phyloP scores from a whole-genome alignment of 64 coral and sea anemone species.

The Dendrophyllia cribrosa region DNA sequence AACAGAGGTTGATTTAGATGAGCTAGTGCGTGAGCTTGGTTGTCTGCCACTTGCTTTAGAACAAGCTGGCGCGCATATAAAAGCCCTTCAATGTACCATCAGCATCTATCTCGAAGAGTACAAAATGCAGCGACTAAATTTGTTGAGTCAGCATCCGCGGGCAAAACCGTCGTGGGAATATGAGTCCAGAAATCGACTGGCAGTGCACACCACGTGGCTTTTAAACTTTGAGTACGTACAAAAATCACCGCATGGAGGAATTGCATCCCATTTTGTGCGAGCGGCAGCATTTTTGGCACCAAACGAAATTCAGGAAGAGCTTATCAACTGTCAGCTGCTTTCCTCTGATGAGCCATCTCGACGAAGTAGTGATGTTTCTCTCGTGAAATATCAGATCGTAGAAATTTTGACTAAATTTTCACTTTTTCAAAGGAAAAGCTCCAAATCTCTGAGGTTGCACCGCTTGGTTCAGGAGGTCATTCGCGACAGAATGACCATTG shows the following conservation, averaged over 20 bases:
- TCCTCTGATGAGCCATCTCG: background rate
- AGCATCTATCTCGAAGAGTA: too few species aligned
- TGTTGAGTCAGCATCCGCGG: background rate
- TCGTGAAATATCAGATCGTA: background rate
- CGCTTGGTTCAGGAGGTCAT: slow-evolving; percentile 45
- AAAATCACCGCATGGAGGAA: background rate
- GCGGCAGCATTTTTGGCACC: slow-evolving; percentile 8
- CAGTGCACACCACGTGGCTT: slow-evolving; percentile 8
- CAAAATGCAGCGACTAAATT: too few species aligned
- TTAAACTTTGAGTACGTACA: slow-evolving; percentile 60
- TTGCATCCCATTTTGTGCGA: background rate
- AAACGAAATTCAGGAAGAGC: slow-evolving; percentile 6
- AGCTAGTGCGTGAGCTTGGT: slow-evolving; percentile 37
- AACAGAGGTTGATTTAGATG: background rate
- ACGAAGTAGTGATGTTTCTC: background rate
- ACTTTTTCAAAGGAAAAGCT: slow-evolving; percentile 13
- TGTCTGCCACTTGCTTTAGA: background rate
- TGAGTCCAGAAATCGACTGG: slow-evolving; percentile 4
- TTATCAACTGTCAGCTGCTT: slow-evolving; percentile 13
- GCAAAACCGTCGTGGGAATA: slow-evolving; percentile 23
- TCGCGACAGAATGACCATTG: background rate
- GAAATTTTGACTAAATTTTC: slow-evolving; percentile 49
- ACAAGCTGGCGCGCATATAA: too few species aligned
- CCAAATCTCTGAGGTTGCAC: slow-evolving; percentile 6
- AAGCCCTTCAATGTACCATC: too few species aligned